These are phyloP conservation scores for Beris chalybata DNA, from an alignment of 2,888 invertebrate species.

Conservation along the genomic window DNA sequence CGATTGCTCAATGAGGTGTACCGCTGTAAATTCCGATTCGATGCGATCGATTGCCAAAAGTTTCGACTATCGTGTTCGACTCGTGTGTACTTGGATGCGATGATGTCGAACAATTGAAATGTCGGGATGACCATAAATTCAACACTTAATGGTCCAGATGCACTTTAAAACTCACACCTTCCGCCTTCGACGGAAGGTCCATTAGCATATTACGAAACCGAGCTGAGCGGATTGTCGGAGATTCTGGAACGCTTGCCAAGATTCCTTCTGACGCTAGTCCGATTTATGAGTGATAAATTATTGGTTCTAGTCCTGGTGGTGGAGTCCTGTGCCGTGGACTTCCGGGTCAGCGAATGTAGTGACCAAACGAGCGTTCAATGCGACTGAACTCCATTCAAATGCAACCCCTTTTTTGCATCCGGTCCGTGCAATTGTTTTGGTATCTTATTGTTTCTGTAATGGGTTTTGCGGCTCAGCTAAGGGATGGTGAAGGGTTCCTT, in stretches of 20 bases:
- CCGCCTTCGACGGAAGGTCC: conserved; percentile 29
- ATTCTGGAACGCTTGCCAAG: not conserved
- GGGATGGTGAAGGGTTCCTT: not conserved
- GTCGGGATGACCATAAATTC: conserved; percentile 50
- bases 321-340: conserved; percentile 7
- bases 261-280: conserved; percentile 1
- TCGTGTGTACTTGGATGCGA: conserved; percentile 10
- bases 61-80: conserved; percentile 2
- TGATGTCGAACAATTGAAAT: conserved; percentile 19
- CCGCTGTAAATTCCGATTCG: conserved; percentile 27
- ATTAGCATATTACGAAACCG: conserved; percentile 31
- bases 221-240: conserved; percentile 6
- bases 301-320: not conserved
- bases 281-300: conserved; percentile 22
- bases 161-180: conserved; percentile 34
- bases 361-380: no score
- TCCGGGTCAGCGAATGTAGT: conserved; percentile 6
- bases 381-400: conserved; percentile 2
- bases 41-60: conserved; percentile 22
- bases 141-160: conserved; percentile 53
- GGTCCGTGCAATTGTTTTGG: not conserved
- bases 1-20: conserved; percentile 27
- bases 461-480: no score
- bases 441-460: no score
- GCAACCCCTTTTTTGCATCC: not conserved